A percentile compares a stretch with the other conserved stretches of the same genome.
Conservation (phyloP, 2,888 invertebrate genomes). For the Lydus trimaculatus region DNA sequence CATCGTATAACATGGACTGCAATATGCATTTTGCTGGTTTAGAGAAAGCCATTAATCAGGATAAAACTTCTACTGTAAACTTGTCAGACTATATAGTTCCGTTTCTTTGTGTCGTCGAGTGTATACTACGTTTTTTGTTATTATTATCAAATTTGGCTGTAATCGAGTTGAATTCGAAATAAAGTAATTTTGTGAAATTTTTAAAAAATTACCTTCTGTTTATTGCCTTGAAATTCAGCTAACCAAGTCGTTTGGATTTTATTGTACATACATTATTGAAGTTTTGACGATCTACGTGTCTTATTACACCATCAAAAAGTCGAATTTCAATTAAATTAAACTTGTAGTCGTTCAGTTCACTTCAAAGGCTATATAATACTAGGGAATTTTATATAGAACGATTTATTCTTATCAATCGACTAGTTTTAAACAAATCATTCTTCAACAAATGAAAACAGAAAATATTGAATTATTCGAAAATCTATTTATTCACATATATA, state of each 20-base stretch:
- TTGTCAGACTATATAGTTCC: slow-evolving; percentile 28
- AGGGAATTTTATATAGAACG: not conserved
- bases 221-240: not conserved
- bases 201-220: not conserved
- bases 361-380: not conserved
- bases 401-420: not conserved
- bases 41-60: slow-evolving; percentile 29
- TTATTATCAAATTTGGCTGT: not conserved
- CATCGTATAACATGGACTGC: slow-evolving; percentile 9
- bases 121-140: not conserved
- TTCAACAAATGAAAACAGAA: not conserved
- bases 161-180: not conserved
- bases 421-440: not conserved
- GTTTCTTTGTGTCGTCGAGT: slow-evolving; percentile 18
- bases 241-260: too few species aligned
- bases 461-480: not conserved
- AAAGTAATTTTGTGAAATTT: not conserved
- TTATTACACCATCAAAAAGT: not conserved
- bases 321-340: slow-evolving; percentile 6
- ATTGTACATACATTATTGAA: not conserved
- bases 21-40: slow-evolving; percentile 22
- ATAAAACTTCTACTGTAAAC: slow-evolving; percentile 32
- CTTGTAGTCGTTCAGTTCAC: not conserved
- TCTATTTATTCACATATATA: not conserved
- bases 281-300: not conserved